Evolutionary conservation across 2,888 invertebrate genomes (phyloP).

Genomic region (Amblyjoppa fuscipennis): DNA sequence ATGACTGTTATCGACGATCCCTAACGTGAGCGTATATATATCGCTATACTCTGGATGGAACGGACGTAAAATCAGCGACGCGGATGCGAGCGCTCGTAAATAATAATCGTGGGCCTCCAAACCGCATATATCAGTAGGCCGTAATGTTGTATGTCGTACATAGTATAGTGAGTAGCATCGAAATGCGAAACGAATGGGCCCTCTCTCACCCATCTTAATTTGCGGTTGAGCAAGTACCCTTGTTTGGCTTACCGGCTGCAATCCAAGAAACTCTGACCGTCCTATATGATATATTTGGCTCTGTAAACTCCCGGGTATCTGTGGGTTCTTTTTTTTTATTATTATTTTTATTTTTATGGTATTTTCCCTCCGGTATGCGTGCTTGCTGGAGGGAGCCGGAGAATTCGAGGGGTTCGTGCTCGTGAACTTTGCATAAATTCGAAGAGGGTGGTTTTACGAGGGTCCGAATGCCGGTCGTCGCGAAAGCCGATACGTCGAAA

Average conservation of each 20-base stretch:
- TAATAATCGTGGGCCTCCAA: conserved; percentile 54
- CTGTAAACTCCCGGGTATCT: neutral
- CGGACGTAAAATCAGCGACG: conserved; percentile 50
- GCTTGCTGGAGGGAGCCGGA: neutral
- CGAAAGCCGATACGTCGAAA: conserved; percentile 18
- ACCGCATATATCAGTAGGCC: conserved; percentile 38
- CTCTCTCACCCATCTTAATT: conserved; percentile 72
- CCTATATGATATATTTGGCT: conserved; percentile 23
- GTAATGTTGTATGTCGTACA: conserved; percentile 13
- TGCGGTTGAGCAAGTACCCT: conserved; percentile 74
- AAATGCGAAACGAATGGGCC: conserved; percentile 61
- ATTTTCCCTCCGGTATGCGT: neutral
- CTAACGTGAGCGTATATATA: conserved; percentile 4
- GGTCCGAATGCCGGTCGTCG: neutral
- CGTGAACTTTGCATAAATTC: conserved; percentile 22
- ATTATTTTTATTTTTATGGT: neutral
- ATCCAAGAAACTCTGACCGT: conserved; percentile 46
- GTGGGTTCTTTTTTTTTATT: neutral
- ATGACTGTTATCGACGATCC: neutral
- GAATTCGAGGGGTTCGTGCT: conserved; percentile 1
- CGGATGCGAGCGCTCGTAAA: conserved; percentile 53
- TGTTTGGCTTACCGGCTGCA: conserved; percentile 72
- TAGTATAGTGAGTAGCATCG: conserved; percentile 43
- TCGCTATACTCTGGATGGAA: conserved; percentile 28
- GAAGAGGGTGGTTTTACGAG: conserved; percentile 25